Conservation (phyloP, 2,113 vertebrate genomes). For the Platichthys stellatus region DNA sequence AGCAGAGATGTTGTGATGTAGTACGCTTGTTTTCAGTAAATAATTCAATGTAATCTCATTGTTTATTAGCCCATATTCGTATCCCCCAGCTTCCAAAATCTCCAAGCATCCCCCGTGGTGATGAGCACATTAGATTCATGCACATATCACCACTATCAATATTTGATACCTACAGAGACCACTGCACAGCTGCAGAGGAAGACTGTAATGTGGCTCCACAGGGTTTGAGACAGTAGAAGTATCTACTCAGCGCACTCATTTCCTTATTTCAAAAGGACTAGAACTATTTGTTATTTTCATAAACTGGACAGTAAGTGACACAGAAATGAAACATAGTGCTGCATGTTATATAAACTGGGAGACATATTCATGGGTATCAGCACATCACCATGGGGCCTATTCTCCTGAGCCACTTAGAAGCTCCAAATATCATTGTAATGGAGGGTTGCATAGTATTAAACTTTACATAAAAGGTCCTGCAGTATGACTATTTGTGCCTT, state of each 20-base stretch:
- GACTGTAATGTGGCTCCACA: conserved; percentile 40
- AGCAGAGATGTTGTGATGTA: neutral
- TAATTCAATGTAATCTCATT: conserved; percentile 35
- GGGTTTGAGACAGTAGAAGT: conserved; percentile 23
- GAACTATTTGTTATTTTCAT: conserved; percentile 5
- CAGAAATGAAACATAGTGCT: conserved; percentile 31
- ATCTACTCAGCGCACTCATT: conserved; percentile 18
- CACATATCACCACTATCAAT: conserved; percentile 65
- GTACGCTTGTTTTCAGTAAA: conserved; percentile 13
- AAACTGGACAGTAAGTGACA: conserved; percentile 24
- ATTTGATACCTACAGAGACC: conserved; percentile 64
- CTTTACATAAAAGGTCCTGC: neutral
- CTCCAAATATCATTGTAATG: conserved; percentile 25
- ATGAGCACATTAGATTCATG: conserved; percentile 50
- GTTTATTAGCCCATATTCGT: conserved; percentile 54
- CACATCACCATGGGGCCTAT: conserved; percentile 20
- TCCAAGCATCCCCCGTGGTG: conserved; percentile 8
- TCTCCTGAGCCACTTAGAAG: conserved; percentile 37
- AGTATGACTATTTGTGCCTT: neutral
- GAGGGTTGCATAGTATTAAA: conserved; percentile 1
- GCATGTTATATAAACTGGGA: conserved; percentile 44
- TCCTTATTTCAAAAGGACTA: conserved; percentile 49
- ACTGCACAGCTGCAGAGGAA: conserved; percentile 53
- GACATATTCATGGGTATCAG: conserved; percentile 37
- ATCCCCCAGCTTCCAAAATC: conserved; percentile 33